phyloP scores from a whole-genome alignment of 2,113 vertebrate species.

The Dromaius novaehollandiae region DNA sequence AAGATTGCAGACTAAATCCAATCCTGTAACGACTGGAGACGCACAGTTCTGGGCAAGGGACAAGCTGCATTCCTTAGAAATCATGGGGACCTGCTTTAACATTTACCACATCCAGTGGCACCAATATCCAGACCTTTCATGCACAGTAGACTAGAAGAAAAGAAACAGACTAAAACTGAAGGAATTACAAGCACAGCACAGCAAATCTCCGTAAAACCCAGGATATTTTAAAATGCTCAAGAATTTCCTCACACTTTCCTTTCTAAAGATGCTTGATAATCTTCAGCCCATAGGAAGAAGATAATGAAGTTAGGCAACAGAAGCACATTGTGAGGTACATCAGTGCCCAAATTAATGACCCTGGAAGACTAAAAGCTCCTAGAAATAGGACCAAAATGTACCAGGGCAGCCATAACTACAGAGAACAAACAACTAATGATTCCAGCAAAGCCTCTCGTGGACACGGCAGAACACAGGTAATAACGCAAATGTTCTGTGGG shows the following conservation, averaged over 20 bases:
- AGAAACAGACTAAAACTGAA: background rate
- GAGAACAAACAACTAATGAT: background rate
- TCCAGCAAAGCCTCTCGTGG: background rate
- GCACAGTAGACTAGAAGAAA: background rate
- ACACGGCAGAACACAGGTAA: slow-evolving; percentile 9
- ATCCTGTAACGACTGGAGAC: background rate
- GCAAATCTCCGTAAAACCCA: background rate
- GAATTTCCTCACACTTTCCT: background rate
- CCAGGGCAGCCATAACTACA: slow-evolving; percentile 35
- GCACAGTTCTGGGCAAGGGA: background rate
- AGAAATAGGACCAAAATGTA: slow-evolving; percentile 22
- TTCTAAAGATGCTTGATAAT: background rate
- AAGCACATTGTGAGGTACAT: background rate
- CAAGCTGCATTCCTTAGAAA: background rate
- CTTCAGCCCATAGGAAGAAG: background rate
- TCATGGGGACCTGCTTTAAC: background rate
- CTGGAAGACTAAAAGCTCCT: background rate
- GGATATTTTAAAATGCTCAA: background rate
- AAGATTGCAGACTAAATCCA: background rate
- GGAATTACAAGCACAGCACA: background rate
- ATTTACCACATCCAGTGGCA: background rate
- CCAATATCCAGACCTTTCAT: background rate
- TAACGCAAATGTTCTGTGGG: background rate
- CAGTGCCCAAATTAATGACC: background rate
- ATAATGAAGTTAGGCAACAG: background rate